Base-by-base conservation (phyloP, 2,113 vertebrate genomes). In the Motacilla alba region DNA sequence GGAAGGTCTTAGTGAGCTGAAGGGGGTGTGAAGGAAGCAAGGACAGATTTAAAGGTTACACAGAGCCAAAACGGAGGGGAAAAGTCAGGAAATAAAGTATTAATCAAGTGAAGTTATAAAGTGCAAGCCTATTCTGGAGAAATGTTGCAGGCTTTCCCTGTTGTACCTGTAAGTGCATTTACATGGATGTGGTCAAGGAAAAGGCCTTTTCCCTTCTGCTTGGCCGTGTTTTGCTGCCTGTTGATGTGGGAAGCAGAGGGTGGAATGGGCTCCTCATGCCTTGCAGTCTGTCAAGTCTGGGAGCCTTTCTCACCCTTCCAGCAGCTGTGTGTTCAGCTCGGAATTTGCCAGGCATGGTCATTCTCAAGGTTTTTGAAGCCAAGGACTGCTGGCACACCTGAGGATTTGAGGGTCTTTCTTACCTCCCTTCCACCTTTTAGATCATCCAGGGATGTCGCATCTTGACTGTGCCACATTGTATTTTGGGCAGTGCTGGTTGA, bases 21-120 rank as follows among this genome's bases (percentile, higher is more conserved):
- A 58, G 50, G n/a, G 13, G 3, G 2, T 31, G 15, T 75, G 76
- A 33, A 82, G 28, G 33, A 62, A 70, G 30, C 3, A 5, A 69
- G 37, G 41, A 77, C 11, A 5, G 1, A 0, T 63, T 90, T 56
- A 52, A 81, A 75, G 30, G 49, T 58, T 56, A 5, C 2, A 1
- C 1, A 1, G 77, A 86, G 14, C 28, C 15, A 30, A 9, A 15
- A 15, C 0, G 0, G 33, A 53, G 30, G 18, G 23, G 31, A 47
- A 55, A 72, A 75, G 7, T 13, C 47, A 69, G 39, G 13, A 64
- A 47, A 27, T 41, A 31, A 62, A 13, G 19, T 58, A 35, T 43
- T 47, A 16, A 2, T 6, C 33, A 31, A 69, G 8, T 67, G 27
- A 72, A 53, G 30, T 47, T 72, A 6, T 1, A 30, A 91, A 73